Conservation (phyloP, 2,888 invertebrate species). For the Gymnocheta viridis region DNA sequence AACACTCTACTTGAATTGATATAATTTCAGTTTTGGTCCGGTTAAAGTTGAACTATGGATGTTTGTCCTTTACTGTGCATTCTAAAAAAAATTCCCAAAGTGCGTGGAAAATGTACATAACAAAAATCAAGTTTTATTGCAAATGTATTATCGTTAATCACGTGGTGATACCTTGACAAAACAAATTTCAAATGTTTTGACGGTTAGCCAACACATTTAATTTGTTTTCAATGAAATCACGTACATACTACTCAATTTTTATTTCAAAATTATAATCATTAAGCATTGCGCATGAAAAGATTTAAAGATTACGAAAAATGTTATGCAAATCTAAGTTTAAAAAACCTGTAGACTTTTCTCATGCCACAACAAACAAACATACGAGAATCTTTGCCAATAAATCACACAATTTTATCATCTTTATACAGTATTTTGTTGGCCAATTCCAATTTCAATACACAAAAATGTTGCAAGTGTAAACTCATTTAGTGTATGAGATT, state of each 20-base stretch:
- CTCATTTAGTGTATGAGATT: neutral
- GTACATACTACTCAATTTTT: neutral
- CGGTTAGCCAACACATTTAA: neutral
- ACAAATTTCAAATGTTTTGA: neutral
- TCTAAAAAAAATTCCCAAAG: too few relatives aligned
- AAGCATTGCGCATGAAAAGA: neutral
- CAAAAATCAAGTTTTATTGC: too few relatives aligned
- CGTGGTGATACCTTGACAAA: too few relatives aligned
- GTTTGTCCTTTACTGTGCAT: too few relatives aligned
- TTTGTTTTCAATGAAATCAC: neutral
- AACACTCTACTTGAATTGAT: too few relatives aligned
- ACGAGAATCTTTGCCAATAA: neutral
- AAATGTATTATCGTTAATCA: too few relatives aligned
- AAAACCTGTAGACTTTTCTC: neutral
- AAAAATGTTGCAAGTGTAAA: neutral
- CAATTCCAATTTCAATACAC: conserved; percentile 9
- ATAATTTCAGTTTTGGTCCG: too few relatives aligned
- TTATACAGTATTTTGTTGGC: conserved; percentile 9
- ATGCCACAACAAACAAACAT: neutral
- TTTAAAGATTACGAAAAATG: neutral
- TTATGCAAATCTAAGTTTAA: neutral
- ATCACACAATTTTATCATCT: conserved; percentile 31
- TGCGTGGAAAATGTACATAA: too few relatives aligned
- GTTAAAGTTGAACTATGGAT: too few relatives aligned
- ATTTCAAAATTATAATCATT: neutral